These are phyloP conservation scores for Mythimna ferrago DNA, from an alignment of 2,888 invertebrate species.

Conservation along the genomic window DNA sequence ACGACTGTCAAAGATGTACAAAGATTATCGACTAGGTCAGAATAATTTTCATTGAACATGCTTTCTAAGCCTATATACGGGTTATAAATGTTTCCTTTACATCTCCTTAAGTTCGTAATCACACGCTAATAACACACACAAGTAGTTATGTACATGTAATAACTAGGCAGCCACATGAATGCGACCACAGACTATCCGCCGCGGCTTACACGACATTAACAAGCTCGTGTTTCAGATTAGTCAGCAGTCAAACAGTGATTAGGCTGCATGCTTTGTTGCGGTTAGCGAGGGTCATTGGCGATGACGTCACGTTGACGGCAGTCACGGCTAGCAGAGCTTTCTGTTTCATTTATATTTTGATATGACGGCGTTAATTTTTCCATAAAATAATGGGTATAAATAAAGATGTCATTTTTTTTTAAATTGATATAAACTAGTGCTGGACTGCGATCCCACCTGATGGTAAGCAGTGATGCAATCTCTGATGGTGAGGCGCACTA, in stretches of 20 bases:
- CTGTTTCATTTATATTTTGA: neutral
- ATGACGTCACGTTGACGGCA: conserved; percentile 12
- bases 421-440: no score
- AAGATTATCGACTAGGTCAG: no score
- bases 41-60: no score
- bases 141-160: neutral
- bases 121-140: neutral
- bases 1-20: no score
- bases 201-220: conserved; percentile 24
- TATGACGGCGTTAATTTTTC: neutral
- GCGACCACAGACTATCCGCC: conserved; percentile 25
- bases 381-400: neutral
- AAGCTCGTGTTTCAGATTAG: conserved; percentile 39
- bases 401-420: no score
- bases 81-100: neutral
- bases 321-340: neutral
- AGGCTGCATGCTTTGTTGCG: conserved; percentile 35
- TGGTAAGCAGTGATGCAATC: no score
- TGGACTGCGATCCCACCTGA: no score
- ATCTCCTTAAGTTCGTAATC: neutral
- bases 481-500: no score
- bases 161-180: conserved; percentile 36
- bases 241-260: conserved; percentile 32
- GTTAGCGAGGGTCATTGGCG: conserved; percentile 15
- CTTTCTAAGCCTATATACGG: no score